Evolutionary conservation across 1,140 invertebrate genomes (phyloP).

Genomic region (Babylonia areolata): DNA sequence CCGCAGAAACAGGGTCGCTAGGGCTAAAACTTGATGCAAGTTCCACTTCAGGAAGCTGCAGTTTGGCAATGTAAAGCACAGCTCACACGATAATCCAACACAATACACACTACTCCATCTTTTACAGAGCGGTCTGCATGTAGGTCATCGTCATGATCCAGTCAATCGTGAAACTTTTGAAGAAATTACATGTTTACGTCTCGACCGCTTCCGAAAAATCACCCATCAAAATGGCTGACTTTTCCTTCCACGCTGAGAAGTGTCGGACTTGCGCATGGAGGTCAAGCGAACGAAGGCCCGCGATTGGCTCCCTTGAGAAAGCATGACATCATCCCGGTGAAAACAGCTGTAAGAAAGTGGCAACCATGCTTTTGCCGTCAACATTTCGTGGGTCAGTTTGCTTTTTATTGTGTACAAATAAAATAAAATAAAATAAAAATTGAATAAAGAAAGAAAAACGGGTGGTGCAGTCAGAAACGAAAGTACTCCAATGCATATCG

Average conservation of each 20-base stretch:
- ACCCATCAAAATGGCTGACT: conserved; percentile 72
- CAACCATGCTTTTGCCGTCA: conserved; percentile 18
- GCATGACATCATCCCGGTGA: conserved; percentile 68
- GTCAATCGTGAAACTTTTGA: conserved; percentile 29
- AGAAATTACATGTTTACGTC: conserved; percentile 44
- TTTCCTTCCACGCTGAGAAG: conserved; percentile 67
- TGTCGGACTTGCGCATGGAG: conserved; percentile 67
- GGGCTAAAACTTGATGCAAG: conserved; percentile 36
- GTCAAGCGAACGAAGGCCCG: conserved; percentile 47
- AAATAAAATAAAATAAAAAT: no score
- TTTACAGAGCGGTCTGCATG: conserved; percentile 23
- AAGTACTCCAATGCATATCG: background rate
- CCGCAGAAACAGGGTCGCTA: conserved; percentile 36
- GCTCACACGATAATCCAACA: conserved; percentile 21
- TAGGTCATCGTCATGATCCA: conserved; percentile 24
- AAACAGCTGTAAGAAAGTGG: conserved; percentile 52
- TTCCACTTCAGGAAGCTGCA: conserved; percentile 28
- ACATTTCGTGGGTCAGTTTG: conserved; percentile 5
- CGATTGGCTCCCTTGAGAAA: conserved; percentile 64
- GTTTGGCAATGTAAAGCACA: conserved; percentile 20
- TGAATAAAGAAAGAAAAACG: background rate
- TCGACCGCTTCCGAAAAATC: conserved; percentile 56
- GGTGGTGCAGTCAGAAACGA: background rate
- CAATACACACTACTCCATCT: conserved; percentile 20
- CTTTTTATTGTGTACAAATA: background rate